phyloP scores from a whole-genome alignment of 2,113 vertebrate genomes.

The Notothenia coriiceps region DNA sequence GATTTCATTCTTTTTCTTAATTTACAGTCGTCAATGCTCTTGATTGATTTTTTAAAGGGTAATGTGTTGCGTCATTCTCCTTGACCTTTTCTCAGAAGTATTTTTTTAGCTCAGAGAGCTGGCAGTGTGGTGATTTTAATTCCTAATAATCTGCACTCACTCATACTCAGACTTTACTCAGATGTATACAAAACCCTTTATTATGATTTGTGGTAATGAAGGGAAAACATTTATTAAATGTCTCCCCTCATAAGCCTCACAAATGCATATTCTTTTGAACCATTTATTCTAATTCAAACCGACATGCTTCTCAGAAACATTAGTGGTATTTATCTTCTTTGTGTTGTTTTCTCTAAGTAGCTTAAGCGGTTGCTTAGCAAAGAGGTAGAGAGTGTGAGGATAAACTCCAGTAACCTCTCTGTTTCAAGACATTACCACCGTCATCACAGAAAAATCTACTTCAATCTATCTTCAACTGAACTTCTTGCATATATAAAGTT shows the following conservation, averaged over 20 bases:
- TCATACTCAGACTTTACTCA: not conserved
- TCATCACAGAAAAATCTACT: constrained; percentile 3
- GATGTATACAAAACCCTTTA: constrained; percentile 1
- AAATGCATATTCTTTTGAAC: not conserved
- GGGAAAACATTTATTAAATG: not conserved
- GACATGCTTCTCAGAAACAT: not conserved
- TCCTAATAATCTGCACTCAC: constrained; percentile 24
- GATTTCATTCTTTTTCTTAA: not conserved
- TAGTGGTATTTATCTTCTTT: constrained; percentile 11
- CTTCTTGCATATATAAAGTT: not conserved
- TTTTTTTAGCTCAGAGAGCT: constrained; percentile 12
- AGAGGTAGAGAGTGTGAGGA: not conserved
- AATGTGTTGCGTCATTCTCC: not conserved
- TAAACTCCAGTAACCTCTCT: constrained; percentile 40
- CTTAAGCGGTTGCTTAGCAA: not conserved
- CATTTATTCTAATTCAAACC: not conserved
- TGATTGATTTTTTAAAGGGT: not conserved
- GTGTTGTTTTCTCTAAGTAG: constrained; percentile 15
- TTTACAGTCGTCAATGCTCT: not conserved
- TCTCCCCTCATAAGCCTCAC: not conserved
- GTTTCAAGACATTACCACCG: not conserved
- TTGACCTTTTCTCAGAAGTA: constrained; percentile 30
- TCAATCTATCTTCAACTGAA: not conserved
- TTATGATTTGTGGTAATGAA: not conserved
- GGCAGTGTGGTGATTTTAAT: constrained; percentile 12